Evolutionary conservation across 2,113 vertebrate genomes (phyloP), one percentile per base, ranked within the genome.

Genomic region (Typhlomys cinereus): DNA sequence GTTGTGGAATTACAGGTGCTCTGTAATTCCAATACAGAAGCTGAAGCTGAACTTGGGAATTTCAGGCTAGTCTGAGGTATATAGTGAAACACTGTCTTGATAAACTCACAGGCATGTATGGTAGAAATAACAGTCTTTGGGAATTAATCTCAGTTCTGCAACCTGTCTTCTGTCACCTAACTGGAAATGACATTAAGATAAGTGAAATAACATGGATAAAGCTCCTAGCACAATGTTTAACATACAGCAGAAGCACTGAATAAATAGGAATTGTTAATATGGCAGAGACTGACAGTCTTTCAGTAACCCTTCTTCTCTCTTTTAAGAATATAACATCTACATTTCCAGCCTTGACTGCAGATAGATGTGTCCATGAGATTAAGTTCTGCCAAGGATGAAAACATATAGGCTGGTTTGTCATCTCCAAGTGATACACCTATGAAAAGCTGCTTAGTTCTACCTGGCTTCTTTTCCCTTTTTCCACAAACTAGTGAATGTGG

Each of bases 381-480:
- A 90, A 73, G 21, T 69, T 88, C 41, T 94, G 44, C 27, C 29
- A 81, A 23, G 5, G 8, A 57, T 21, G n/a, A 18, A 36, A 57
- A 27, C 21, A 73, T 59, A 25, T 57, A 80, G 64, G 21, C 4
- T 41, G 4, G 1, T 48, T 46, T 27, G 78, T 18, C 82, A 92
- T 48, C 52, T 75, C 9, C 15, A 88, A 7, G n/a, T 46, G 5
- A 3, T 1, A 25, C 29, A 50, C 34, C 87, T 79, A 85, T 92
- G 15, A 8, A 54, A 94, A 78, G 25, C 3, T 93, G 36, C 27
- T 88, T 46, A 17, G 10, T 64, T 85, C 48, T 7, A 84, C 15
- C n/a, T 59, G n/a, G 87, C 78, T 66, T 50, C 92, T 85, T 70
- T 39, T n/a, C 67, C 85, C n/a, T 80, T 52, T 69, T 64, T 44